Conservation (phyloP, 23 tunicate species). For the Botrylloides violaceus region DNA sequence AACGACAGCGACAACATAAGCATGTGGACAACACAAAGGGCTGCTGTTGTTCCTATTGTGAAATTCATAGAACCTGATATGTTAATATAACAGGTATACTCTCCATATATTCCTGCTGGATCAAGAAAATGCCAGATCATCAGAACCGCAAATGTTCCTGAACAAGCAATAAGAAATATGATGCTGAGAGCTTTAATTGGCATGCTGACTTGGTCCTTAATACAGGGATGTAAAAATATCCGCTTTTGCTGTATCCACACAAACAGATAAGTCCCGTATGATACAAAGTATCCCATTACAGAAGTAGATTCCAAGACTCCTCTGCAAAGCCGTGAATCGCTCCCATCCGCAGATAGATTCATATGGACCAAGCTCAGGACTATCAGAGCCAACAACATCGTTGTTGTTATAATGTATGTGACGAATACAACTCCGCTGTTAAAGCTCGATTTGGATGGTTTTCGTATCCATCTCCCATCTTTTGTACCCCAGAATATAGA, state of each 20-base stretch:
- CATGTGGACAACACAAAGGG: not conserved
- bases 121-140: not conserved
- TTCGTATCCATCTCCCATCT: not conserved
- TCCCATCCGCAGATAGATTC: not conserved
- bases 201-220: not conserved
- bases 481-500: not conserved
- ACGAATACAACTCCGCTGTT: not conserved
- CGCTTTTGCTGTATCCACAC: slow-evolving; percentile 7
- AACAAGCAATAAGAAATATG: not conserved
- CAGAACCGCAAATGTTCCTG: not conserved
- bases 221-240: slow-evolving; percentile 4
- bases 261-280: slow-evolving; percentile 6
- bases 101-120: not conserved
- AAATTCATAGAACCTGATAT: not conserved
- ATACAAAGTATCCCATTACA: not conserved
- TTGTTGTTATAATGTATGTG: not conserved
- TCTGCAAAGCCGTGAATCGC: not conserved
- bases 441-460: not conserved
- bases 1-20: not conserved
- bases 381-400: not conserved
- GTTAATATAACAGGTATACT: not conserved
- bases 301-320: not conserved
- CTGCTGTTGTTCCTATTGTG: not conserved
- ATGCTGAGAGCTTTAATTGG: not conserved
- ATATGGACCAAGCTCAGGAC: not conserved